A percentile compares a stretch with the other conserved stretches of the same genome.
Evolutionary conservation across 2,797 vertebrate species (phyloP).

Genomic region (Rhabdophis nuchalis): DNA sequence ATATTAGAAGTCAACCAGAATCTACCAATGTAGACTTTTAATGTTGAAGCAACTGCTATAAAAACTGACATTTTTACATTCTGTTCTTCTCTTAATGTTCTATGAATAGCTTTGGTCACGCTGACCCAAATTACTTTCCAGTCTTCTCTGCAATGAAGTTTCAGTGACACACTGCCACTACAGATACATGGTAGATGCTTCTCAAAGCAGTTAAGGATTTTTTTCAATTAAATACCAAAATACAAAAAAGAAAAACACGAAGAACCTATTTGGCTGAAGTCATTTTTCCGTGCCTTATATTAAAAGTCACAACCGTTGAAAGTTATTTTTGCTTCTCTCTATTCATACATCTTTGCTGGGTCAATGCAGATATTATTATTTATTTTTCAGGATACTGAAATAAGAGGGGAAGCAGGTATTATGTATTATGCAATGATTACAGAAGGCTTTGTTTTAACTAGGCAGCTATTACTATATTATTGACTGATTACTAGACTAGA

Average conservation of each 20-base stretch:
- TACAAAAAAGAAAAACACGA: neutral
- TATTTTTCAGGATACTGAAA: slow-evolving; percentile 34
- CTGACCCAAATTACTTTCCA: slow-evolving; percentile 16
- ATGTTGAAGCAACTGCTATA: neutral
- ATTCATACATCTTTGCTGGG: slow-evolving; percentile 2
- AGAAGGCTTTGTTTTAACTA: slow-evolving; percentile 62
- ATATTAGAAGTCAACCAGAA: slow-evolving; percentile 7
- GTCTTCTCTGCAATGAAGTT: slow-evolving; percentile 29
- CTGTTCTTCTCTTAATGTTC: rapidly evolving
- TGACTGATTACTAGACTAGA: slow-evolving; percentile 46
- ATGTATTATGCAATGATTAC: slow-evolving; percentile 65
- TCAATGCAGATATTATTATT: slow-evolving; percentile 27
- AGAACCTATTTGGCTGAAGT: neutral
- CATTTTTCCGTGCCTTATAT: slow-evolving; percentile 5
- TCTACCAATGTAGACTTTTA: neutral
- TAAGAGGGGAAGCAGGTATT: slow-evolving; percentile 41
- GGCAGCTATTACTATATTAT: slow-evolving; percentile 51
- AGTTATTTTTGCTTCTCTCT: neutral
- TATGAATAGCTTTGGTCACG: slow-evolving; percentile 24
- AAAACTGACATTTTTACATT: slow-evolving; percentile 34
- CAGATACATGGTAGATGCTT: slow-evolving; percentile 3
- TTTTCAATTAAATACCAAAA: slow-evolving; percentile 1
- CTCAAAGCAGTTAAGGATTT: slow-evolving; percentile 31
- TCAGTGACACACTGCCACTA: slow-evolving; percentile 25
- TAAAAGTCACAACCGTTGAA: neutral